Conservation (phyloP, 2,797 vertebrate species). For the Gallinago nigripennis region DNA sequence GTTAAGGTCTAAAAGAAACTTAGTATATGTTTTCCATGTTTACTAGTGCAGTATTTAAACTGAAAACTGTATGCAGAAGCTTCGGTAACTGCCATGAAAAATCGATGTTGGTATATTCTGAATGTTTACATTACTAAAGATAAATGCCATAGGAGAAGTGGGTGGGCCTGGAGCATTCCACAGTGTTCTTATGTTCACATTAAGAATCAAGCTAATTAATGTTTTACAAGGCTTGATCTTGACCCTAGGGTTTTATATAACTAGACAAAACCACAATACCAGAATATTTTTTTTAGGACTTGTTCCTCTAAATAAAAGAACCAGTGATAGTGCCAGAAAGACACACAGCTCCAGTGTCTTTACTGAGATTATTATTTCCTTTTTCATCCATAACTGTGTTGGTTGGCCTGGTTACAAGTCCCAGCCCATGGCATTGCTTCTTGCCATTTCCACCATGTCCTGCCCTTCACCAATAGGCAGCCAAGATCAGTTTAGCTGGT, state of each 20-base stretch:
- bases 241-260: not conserved
- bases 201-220: not conserved
- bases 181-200: not conserved
- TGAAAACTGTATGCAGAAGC: not conserved
- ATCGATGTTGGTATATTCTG: not conserved
- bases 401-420: not conserved
- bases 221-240: not conserved
- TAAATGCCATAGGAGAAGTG: not conserved
- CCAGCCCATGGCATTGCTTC: not conserved
- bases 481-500: not conserved
- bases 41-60: not conserved
- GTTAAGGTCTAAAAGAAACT: constrained; percentile 15
- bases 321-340: not conserved
- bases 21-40: not conserved
- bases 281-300: not conserved
- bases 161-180: not conserved
- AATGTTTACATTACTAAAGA: constrained; percentile 22
- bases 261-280: not conserved
- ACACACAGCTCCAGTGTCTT: not conserved
- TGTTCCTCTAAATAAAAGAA: not conserved
- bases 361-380: not conserved
- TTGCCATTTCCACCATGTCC: not conserved
- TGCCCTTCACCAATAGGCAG: not conserved
- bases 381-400: not conserved
- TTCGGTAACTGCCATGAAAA: not conserved